Evolutionary conservation across 2,888 invertebrate species (phyloP), one percentile per base, ranked within the genome.

Genomic region (Gryllus longicercus): DNA sequence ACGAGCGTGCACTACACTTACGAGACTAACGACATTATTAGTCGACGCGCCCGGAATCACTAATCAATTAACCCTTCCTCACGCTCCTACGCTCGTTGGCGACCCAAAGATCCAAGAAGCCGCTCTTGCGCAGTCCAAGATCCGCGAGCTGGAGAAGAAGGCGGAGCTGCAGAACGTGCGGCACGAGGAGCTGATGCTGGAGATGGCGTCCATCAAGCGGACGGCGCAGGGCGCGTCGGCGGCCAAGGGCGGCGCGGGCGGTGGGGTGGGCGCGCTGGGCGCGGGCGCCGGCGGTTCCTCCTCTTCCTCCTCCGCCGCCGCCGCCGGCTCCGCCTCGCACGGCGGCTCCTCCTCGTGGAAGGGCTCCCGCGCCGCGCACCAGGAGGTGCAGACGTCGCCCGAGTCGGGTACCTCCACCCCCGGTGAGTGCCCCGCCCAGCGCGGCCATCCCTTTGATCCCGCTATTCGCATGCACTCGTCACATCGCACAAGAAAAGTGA

Each of bases 71-170:
- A 38, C 8, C 38, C 38, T 38, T 38, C 8, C 38, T 38, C 38
- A 8, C 38, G 4, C 25, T 4, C 25, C 25, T 21, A 1, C 21
- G 21, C 21, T 21, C 21, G 21, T 21, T 21, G 21, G 21, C 21
- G 21, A 21, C 1, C 21, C 21, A 21, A 21, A 21, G 21, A 21
- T 2, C 18, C 21, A 78, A 18, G 16, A 3, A 12, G 1, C 38
- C 18, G n/a, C 16, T 38, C 11, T 74, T 77, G 83, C 84, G 85
- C 93, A 95, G 87, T 95, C 95, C 78, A 91, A 95, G 84, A 95
- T 95, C 79, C 91, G 96, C 83, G 97, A 97, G 87, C 89, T 97
- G 83, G 96, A 97, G 88, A 96, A 96, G 88, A 97, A 97, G 90
- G 96, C 95, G 82, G 91, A 91, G 91, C 91, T 87, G 90, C 93